phyloP scores from a whole-genome alignment of 2,888 invertebrate species.

The Rhopalosiphum nymphaeae region DNA sequence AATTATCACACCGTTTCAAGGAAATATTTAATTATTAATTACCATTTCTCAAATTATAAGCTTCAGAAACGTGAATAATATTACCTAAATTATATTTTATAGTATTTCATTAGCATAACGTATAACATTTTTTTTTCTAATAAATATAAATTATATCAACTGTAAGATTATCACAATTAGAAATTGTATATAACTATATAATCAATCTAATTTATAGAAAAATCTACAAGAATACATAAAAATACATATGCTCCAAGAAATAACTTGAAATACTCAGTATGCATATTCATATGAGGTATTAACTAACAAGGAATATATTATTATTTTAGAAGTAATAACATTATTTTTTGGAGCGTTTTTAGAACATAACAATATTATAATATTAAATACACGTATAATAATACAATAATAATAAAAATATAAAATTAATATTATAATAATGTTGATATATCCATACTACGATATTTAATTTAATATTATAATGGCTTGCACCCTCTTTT shows the following conservation, averaged over 20 bases:
- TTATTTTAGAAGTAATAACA: not conserved
- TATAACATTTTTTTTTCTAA: not conserved
- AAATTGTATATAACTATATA: not conserved
- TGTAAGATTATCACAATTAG: not conserved
- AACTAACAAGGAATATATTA: not conserved
- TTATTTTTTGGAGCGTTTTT: not conserved
- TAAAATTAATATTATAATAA: slow-evolving; percentile 38
- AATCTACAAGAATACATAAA: not conserved
- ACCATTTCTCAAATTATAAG: not conserved
- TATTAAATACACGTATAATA: not conserved
- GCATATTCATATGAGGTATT: not conserved
- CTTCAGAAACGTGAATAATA: not conserved
- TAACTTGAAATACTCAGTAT: not conserved
- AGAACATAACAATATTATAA: not conserved
- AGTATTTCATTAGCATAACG: not conserved
- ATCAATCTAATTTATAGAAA: not conserved
- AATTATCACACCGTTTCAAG: not conserved
- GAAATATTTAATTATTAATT: not conserved
- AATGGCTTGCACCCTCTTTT: slow-evolving; percentile 44
- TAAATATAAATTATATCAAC: not conserved
- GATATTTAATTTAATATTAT: slow-evolving; percentile 35
- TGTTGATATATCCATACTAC: not conserved
- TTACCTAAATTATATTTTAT: not conserved
- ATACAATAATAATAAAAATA: slow-evolving; percentile 3
- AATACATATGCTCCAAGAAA: not conserved